Evolutionary conservation across 37 sponge, comb jelly and placozoan genomes (phyloP).

Genomic region (Haliclona indistincta): DNA sequence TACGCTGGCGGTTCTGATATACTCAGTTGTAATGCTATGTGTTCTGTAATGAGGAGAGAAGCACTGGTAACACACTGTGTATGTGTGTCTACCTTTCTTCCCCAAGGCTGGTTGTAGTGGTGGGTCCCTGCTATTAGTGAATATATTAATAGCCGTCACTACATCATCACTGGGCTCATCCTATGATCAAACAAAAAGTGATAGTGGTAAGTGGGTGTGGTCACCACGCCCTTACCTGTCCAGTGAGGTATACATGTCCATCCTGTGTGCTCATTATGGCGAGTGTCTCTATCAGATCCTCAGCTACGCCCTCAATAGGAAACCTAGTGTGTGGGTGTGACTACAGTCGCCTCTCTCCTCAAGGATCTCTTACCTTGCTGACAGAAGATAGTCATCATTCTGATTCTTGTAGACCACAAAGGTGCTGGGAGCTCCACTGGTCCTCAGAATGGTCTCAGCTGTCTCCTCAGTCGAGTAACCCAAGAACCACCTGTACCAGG

Average conservation of each 20-base stretch:
- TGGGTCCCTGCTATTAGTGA: not conserved
- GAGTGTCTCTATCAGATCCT: slow-evolving; percentile 4
- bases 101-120: slow-evolving; percentile 17
- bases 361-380: not conserved
- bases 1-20: slow-evolving; percentile 10
- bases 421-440: not conserved
- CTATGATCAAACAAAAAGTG: not conserved
- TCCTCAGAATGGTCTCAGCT: not conserved
- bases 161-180: not conserved
- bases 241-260: not conserved
- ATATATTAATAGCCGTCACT: slow-evolving; percentile 6
- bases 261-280: not conserved
- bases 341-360: not conserved
- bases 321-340: not conserved
- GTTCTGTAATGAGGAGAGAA: not conserved
- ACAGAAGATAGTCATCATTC: not conserved
- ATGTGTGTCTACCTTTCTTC: not conserved
- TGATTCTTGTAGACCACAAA: slow-evolving; percentile 2
- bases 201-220: not conserved
- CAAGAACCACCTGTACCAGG: slow-evolving; percentile 6
- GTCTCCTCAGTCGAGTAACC: slow-evolving; percentile 1
- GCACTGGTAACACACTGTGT: no score
- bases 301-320: slow-evolving; percentile 7
- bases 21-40: slow-evolving; percentile 7
- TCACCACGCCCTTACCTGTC: slow-evolving; percentile 3